phyloP scores from a whole-genome alignment of 92 coral and sea anemone species.

The Palythoa caribaeorum region DNA sequence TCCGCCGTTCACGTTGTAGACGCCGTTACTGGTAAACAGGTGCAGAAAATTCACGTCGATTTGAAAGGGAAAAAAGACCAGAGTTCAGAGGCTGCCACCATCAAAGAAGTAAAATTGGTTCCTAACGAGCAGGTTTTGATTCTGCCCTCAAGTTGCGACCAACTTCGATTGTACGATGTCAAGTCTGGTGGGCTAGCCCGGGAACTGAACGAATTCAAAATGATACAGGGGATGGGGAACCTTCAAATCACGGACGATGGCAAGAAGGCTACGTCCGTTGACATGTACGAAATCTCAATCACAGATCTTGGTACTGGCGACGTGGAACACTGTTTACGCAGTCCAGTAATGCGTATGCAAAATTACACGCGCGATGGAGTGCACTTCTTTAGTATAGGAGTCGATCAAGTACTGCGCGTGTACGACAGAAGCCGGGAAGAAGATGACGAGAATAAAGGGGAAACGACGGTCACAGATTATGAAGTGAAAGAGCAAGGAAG shows the following conservation, averaged over 20 bases:
- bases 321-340: constrained; percentile 78
- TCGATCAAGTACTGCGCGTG: constrained; percentile 85
- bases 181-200: constrained; percentile 78
- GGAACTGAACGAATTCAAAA: constrained; percentile 82
- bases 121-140: constrained; percentile 76
- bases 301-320: constrained; percentile 84
- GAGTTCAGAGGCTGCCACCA: constrained; percentile 24
- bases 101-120: constrained; percentile 77
- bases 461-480: constrained; percentile 57
- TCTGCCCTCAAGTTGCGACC: constrained; percentile 76
- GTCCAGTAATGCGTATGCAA: constrained; percentile 76
- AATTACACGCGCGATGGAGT: constrained; percentile 80
- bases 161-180: constrained; percentile 81
- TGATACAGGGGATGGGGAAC: constrained; percentile 72
- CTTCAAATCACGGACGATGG: constrained; percentile 90
- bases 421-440: constrained; percentile 91
- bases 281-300: constrained; percentile 81
- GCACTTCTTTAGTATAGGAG: constrained; percentile 71
- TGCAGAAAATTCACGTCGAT: constrained; percentile 71
- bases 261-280: constrained; percentile 77
- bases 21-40: constrained; percentile 76
- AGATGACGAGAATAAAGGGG: constrained; percentile 81
- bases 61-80: constrained; percentile 58
- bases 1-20: constrained; percentile 78
- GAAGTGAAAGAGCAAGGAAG: constrained; percentile 65